A percentile compares a stretch with the other conserved stretches of the same genome.
These are phyloP conservation scores for Eupithecia dodoneata DNA, from an alignment of 2,888 invertebrate species.

Conservation along the genomic window DNA sequence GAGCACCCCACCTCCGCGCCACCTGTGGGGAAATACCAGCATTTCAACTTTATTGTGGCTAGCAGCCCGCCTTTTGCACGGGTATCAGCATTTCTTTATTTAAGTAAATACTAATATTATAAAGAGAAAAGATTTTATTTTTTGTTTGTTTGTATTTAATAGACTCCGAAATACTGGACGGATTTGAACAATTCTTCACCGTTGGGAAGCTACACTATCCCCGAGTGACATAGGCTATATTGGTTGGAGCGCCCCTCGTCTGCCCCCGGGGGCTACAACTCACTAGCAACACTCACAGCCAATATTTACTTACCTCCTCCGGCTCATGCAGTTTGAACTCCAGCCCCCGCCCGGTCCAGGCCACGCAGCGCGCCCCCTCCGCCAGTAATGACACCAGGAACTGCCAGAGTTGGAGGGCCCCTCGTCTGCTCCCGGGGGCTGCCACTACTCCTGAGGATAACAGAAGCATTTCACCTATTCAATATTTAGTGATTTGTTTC, in stretches of 20 bases:
- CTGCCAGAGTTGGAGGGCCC: slow-evolving; percentile 97
- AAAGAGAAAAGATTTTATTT: too few relatives aligned
- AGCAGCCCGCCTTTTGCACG: too few relatives aligned
- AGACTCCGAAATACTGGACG: too few relatives aligned
- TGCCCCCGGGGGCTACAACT: too few relatives aligned
- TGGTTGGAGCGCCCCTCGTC: too few relatives aligned
- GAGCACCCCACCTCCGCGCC: slow-evolving; percentile 97
- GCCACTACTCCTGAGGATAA: slow-evolving; percentile 16
- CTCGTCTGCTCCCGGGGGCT: slow-evolving; percentile 84
- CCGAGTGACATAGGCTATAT: too few relatives aligned
- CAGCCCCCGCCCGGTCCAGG: slow-evolving; percentile 97
- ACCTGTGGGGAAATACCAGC: slow-evolving; percentile 83
- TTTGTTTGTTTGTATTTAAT: too few relatives aligned
- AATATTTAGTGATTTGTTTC: neutral
- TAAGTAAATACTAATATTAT: too few relatives aligned
- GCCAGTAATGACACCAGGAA: slow-evolving; percentile 92
- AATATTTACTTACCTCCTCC: slow-evolving; percentile 89
- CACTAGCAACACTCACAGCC: neutral
- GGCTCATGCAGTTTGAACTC: slow-evolving; percentile 98
- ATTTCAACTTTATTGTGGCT: neutral
- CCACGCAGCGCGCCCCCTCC: slow-evolving; percentile 92
- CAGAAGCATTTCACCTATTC: neutral
- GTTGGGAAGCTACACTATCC: too few relatives aligned
- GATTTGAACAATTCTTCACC: too few relatives aligned
- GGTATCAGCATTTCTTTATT: too few relatives aligned